Base-by-base conservation (phyloP, 1,140 invertebrate genomes). In the Ceratina australensis region DNA sequence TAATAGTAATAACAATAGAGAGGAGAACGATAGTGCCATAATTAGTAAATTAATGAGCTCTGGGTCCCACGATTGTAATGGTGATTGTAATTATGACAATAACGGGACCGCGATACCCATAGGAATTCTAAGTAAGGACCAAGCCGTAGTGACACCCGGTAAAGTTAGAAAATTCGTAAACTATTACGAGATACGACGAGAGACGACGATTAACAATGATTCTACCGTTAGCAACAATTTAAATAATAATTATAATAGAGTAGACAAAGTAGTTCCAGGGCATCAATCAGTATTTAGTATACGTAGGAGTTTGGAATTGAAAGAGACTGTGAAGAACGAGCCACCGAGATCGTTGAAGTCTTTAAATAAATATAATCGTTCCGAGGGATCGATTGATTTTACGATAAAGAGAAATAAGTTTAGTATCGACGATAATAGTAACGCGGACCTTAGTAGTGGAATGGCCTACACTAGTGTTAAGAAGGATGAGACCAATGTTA, bases 81-180 rank as follows among this genome's bases (percentile, higher is more conserved):
- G 33, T 10, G 33, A 42, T 42, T 42, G 33, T 42, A 42, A 42
- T 42, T 42, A 42, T 85, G 90, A 92, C 88, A 91, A 92, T 90
- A 91, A 91, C 80, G 85, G 83, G 82, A 85, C 88, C 85, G 80
- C 73, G 72, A 90, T 85, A 88, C 85, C 90, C 83, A 82, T 91
- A 91, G 89, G 33, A 42, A 42, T 66, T 84, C 60, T 91, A 91
- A 91, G 86, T 87, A 87, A 82, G 75, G 88, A 90, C 84, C 88
- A 90, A 90, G 79, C 80, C 83, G 80, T 88, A 83, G 83, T 86
- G 57, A 91, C 80, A 69, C 90, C 90, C 15, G 91, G 91, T 90
- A 92, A 89, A 81, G 91, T 92, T 89, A 91, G 81, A 60, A 92
- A 76, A 69, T 91, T 90, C 66, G 87, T 92, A 74, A 87, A 90